Evolutionary conservation across 2,113 vertebrate species (phyloP).

Genomic region (Odobenus rosmarus): DNA sequence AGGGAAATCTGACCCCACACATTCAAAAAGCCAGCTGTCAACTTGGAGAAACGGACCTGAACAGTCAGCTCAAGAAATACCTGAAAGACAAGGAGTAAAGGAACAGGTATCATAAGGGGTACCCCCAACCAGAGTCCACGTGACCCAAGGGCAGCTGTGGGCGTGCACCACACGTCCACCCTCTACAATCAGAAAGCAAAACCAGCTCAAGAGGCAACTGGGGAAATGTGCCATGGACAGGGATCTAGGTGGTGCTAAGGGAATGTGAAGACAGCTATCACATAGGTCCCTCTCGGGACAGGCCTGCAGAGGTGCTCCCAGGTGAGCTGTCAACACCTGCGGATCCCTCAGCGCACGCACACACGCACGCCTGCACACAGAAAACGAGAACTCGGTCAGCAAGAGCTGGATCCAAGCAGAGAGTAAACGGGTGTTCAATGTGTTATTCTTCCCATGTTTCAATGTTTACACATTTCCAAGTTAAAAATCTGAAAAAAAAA

Average conservation of each 20-base stretch:
- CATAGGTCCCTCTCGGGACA: background rate
- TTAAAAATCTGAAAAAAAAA: background rate
- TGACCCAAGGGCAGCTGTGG: background rate
- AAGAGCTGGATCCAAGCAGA: background rate
- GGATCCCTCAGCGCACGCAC: background rate
- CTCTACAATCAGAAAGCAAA: background rate
- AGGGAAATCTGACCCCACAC: background rate
- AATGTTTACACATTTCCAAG: background rate
- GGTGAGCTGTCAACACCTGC: background rate
- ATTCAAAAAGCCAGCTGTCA: background rate
- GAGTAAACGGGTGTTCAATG: fast-evolving
- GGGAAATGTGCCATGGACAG: fast-evolving
- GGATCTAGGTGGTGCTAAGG: background rate
- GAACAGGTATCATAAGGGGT: background rate
- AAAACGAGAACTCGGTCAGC: background rate
- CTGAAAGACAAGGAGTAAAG: background rate
- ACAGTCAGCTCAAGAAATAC: background rate
- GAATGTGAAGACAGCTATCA: fast-evolving
- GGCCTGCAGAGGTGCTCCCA: background rate
- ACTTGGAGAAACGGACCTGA: background rate
- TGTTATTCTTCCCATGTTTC: background rate
- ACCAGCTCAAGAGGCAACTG: background rate
- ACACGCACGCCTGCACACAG: background rate
- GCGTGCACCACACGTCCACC: background rate
- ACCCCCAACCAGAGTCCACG: background rate